phyloP scores from a whole-genome alignment of 2,797 vertebrate genomes.

The Myotis findleyi region DNA sequence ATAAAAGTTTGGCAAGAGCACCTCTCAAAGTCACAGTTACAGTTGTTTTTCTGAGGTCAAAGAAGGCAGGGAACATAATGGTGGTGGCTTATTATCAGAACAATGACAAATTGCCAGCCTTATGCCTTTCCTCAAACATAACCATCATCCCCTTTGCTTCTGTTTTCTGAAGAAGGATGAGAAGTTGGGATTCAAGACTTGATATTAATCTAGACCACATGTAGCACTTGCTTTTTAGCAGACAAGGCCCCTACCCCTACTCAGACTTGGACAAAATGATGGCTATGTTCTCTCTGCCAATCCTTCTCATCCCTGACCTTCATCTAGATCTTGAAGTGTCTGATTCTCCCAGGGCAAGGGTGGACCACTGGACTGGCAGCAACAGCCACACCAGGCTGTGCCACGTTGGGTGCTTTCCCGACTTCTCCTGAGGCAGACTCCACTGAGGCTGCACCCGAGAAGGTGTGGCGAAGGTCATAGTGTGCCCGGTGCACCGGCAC shows the following conservation, averaged over 20 bases:
- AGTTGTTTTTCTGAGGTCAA: conserved; percentile 60
- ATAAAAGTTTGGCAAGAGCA: conserved; percentile 74
- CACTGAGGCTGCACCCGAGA: conserved; percentile 74
- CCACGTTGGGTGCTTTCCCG: neutral
- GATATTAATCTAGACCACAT: neutral
- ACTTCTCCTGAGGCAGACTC: conserved; percentile 86
- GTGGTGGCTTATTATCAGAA: neutral
- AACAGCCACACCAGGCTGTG: conserved; percentile 1
- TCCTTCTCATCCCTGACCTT: neutral
- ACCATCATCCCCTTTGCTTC: neutral
- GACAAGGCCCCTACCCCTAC: neutral
- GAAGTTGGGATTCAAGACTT: neutral
- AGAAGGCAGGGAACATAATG: conserved; percentile 51
- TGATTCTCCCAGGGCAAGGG: conserved; percentile 86
- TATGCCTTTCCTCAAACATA: neutral
- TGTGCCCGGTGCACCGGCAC: neutral
- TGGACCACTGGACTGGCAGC: neutral
- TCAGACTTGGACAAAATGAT: neutral
- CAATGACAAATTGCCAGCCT: neutral
- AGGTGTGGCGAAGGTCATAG: conserved; percentile 81
- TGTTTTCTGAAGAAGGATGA: neutral
- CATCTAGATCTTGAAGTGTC: conserved; percentile 84
- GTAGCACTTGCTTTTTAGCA: neutral
- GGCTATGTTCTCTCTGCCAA: neutral
- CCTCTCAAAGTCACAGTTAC: conserved; percentile 75